Conservation (phyloP, 1,140 invertebrate genomes). For the Bactericera cockerelli region DNA sequence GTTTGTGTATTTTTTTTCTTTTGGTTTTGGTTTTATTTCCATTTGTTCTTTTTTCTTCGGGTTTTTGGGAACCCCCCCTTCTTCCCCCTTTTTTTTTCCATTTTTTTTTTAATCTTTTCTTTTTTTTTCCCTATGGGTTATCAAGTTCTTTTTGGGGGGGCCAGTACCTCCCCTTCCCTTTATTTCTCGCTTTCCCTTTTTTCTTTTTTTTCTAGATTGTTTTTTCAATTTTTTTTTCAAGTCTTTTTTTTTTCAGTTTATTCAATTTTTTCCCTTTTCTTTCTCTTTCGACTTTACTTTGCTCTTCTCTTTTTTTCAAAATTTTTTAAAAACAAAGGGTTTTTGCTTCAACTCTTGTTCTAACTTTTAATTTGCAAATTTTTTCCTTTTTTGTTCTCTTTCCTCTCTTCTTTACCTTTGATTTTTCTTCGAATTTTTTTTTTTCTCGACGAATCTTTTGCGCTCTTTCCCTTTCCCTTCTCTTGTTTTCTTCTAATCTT, state of each 20-base stretch:
- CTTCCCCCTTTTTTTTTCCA: slow-evolving; percentile 5
- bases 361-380: not conserved
- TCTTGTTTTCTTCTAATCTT: no score
- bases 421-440: slow-evolving; percentile 33
- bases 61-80: not conserved
- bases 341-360: not conserved
- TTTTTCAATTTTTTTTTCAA: not conserved
- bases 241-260: not conserved
- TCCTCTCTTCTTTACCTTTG: not conserved
- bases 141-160: not conserved
- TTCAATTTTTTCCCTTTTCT: not conserved
- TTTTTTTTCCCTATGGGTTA: not conserved
- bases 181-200: not conserved
- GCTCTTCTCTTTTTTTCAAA: not conserved
- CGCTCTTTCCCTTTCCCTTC: no score
- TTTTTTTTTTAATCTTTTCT: not conserved
- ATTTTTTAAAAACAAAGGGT: not conserved
- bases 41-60: slow-evolving; percentile 4
- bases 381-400: not conserved
- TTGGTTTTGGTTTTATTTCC: not conserved
- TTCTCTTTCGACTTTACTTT: not conserved
- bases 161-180: not conserved
- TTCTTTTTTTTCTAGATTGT: not conserved
- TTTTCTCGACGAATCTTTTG: no score
- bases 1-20: not conserved